Evolutionary conservation across 1,140 invertebrate species (phyloP).

Genomic region (Bombus balteatus): DNA sequence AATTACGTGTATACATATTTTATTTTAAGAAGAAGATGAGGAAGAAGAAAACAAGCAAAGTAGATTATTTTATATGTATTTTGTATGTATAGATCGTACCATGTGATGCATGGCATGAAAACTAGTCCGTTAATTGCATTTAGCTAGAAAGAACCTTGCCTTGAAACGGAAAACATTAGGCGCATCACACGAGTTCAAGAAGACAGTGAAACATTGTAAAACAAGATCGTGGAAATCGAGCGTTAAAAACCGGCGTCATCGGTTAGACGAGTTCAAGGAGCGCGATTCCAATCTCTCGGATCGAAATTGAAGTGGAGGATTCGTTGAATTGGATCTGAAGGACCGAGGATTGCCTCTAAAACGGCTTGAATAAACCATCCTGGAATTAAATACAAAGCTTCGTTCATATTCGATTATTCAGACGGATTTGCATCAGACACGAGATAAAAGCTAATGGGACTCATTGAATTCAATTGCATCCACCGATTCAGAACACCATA

Average conservation of each 20-base stretch:
- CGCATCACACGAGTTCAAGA: neutral
- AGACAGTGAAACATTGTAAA: neutral
- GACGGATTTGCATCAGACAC: slow-evolving; percentile 20
- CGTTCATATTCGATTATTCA: slow-evolving; percentile 19
- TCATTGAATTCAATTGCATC: neutral
- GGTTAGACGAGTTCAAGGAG: neutral
- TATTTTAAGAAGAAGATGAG: no score
- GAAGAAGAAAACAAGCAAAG: neutral
- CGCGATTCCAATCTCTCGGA: slow-evolving; percentile 4
- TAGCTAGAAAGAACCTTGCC: neutral
- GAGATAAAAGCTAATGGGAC: slow-evolving; percentile 2
- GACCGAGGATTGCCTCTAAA: slow-evolving; percentile 12
- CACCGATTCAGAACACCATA: neutral
- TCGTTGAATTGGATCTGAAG: slow-evolving; percentile 29
- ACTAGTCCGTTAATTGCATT: neutral
- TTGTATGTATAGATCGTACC: neutral
- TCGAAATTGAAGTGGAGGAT: slow-evolving; percentile 6
- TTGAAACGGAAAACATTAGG: neutral
- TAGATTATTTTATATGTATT: neutral
- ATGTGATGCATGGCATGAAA: neutral
- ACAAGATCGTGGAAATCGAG: neutral
- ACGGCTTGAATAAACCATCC: slow-evolving; percentile 21
- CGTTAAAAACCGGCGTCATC: neutral
- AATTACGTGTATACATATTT: neutral
- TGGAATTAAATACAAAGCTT: slow-evolving; percentile 21